Conservation (phyloP, 1,140 invertebrate species). For the Trichonephila inaurata region DNA sequence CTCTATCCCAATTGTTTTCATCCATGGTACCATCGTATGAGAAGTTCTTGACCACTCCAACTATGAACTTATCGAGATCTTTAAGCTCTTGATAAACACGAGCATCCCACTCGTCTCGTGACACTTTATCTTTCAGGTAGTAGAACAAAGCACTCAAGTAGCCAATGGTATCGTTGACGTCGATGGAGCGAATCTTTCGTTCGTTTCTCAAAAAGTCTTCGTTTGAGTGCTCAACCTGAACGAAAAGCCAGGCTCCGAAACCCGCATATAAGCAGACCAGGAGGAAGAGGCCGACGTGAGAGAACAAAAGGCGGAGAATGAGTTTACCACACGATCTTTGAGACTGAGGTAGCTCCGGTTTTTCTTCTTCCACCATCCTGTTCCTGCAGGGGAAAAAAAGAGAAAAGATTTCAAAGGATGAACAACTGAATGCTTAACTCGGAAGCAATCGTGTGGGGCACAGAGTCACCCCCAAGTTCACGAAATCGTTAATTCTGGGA, state of each 20-base stretch:
- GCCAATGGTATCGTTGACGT: slow-evolving; percentile 78
- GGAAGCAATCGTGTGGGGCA: too few relatives aligned
- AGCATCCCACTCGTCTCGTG: neutral
- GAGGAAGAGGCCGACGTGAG: slow-evolving; percentile 79
- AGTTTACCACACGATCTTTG: slow-evolving; percentile 68
- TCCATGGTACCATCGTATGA: slow-evolving; percentile 78
- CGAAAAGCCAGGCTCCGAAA: slow-evolving; percentile 78
- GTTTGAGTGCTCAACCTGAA: slow-evolving; percentile 70
- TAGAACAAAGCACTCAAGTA: slow-evolving; percentile 78
- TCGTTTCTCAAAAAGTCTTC: slow-evolving; percentile 75
- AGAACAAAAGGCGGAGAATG: slow-evolving; percentile 78
- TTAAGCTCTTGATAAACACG: slow-evolving; percentile 76
- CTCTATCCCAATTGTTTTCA: slow-evolving; percentile 77
- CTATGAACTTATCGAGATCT: slow-evolving; percentile 78
- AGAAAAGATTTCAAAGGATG: neutral
- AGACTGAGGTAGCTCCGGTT: neutral
- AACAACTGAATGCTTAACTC: too few relatives aligned
- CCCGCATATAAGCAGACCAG: slow-evolving; percentile 78
- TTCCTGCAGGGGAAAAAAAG: neutral
- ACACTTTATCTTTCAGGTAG: slow-evolving; percentile 76
- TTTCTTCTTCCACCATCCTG: slow-evolving; percentile 14
- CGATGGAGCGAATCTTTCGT: slow-evolving; percentile 64
- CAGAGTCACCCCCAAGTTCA: too few relatives aligned
- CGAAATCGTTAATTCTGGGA: too few relatives aligned
- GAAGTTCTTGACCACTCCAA: slow-evolving; percentile 74